Base-by-base conservation (phyloP, 2,113 vertebrate species). In the Centropristis striata region DNA sequence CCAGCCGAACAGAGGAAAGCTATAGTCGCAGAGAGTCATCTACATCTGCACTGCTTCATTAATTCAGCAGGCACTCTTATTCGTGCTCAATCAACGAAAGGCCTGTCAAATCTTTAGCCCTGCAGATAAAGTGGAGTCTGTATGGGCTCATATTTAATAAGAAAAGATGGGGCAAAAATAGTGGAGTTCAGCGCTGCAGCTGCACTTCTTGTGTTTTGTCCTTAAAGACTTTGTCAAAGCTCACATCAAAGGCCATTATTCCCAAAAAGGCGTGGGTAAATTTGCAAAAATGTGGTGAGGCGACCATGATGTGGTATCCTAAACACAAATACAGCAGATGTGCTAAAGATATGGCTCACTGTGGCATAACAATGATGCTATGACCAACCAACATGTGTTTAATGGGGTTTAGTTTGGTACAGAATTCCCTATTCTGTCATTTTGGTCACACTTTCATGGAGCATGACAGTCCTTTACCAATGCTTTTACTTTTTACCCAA, bases 11-110 rank as follows among this genome's bases (percentile, higher is more conserved):
- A 89, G 90, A 91, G 87, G 70, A 63, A 66, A 84, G 66, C 88
- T 78, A 89, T 77, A 70, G 87, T 66, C 23, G 20, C 32, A 44
- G 42, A 78, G 84, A 86, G 83, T 86, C 93, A 78, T 92, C 89
- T 82, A 84, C 88, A 90, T 92, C 83, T 84, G 87, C 76, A 73
- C 71, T 0, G 75, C 86, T 89, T 88, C 89, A 93, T 93, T 91
- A 92, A 94, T 89, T 92, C 90, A 90, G 81, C 86, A 84, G 76
- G 70, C 58, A 2, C 73, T 65, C 78, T 81, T 72, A 83, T 88
- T 92, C 59, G 27, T 27, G 72, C 69, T 79, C 73, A 60, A 81
- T 90, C 81, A 89, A 83, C 36, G 73, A 86, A 65, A 67, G 60
- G 67, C 60, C 72, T 81, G 85, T 91, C 84, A 49, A 41, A 81